phyloP scores from a whole-genome alignment of 1,140 invertebrate genomes.

The Maconellicoccus hirsutus region DNA sequence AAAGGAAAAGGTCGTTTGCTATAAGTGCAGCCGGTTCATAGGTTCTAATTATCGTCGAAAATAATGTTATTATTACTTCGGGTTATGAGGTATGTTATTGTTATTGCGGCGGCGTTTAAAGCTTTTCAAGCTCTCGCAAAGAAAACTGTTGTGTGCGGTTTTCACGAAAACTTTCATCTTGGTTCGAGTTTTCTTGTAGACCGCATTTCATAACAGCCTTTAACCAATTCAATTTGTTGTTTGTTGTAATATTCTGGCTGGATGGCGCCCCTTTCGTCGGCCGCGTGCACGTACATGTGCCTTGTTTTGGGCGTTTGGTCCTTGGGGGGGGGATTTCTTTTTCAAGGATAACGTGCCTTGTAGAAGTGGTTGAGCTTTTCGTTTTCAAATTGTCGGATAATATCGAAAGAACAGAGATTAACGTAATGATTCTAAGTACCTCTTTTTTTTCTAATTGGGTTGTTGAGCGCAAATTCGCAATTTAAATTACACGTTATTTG shows the following conservation, averaged over 20 bases:
- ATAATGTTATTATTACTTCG: conserved; percentile 5
- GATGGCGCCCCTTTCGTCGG: too few species aligned
- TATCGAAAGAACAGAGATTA: too few species aligned
- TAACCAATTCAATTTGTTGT: not conserved
- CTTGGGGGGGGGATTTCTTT: too few species aligned
- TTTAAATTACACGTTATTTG: too few species aligned
- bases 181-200: conserved; percentile 1
- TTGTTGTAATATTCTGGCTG: not conserved
- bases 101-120: conserved; percentile 7
- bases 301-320: too few species aligned
- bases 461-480: too few species aligned
- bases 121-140: not conserved
- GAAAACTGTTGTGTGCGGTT: not conserved
- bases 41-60: conserved; percentile 8
- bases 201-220: conserved; percentile 2
- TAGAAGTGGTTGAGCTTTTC: too few species aligned
- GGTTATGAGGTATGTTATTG: conserved; percentile 2
- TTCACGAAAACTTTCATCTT: conserved; percentile 4
- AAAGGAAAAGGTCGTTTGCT: not conserved
- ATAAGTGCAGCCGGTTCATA: not conserved
- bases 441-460: too few species aligned
- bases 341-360: too few species aligned
- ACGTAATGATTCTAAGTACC: too few species aligned
- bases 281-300: too few species aligned
- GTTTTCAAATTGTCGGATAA: too few species aligned